Base-by-base conservation (phyloP, 1,140 invertebrate genomes). In the Episyrphus balteatus region DNA sequence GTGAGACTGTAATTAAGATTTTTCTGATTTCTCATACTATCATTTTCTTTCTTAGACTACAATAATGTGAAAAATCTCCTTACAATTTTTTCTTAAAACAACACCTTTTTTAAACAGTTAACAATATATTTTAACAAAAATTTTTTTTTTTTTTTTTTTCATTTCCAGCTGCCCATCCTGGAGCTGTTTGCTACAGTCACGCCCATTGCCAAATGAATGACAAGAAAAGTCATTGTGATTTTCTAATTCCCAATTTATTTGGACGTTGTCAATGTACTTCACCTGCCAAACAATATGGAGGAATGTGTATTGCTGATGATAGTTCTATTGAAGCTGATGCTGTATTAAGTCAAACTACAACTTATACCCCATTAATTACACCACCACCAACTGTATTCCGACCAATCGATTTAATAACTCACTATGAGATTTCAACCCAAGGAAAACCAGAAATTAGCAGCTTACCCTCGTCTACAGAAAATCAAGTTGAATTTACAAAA, bases 181-280 rank as follows among this genome's bases (percentile, higher is more conserved):
- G 85, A 40, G 81, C 89, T 50, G 83, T 90, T n/a, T 93, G 90
- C 62, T 89, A 91, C 68, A 89, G 84, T 58, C 85, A 92, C 60
- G 81, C 82, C 38, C 88, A 92, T 61, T 93, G 90, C 63, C 78
- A 79, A 46, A 75, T 91, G 50, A 87, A 83, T 75, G 84, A 87
- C 53, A 76, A 74, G 40, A 81, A 87, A 53, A 87, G 83, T 42
- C 83, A 88, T 56, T 93, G 90, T 50, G 86, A 91, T 64, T 92
- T 86, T 62, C 74, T 91, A 7, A 88, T 93, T 51, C 87, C 86
- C 11, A 84, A 90, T 66, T 76, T 92, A 7, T 90, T 91, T 59
- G 90, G 90, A 38, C 77, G 86, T 59, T 93, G 90, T 59, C 79
- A 83, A 46, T 93, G 88, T 62, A 84, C 80, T 48, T 72, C 77